A percentile compares a stretch with the other conserved stretches of the same genome.
phyloP scores from a whole-genome alignment of 2,888 invertebrate genomes.

The Arge pagana region DNA sequence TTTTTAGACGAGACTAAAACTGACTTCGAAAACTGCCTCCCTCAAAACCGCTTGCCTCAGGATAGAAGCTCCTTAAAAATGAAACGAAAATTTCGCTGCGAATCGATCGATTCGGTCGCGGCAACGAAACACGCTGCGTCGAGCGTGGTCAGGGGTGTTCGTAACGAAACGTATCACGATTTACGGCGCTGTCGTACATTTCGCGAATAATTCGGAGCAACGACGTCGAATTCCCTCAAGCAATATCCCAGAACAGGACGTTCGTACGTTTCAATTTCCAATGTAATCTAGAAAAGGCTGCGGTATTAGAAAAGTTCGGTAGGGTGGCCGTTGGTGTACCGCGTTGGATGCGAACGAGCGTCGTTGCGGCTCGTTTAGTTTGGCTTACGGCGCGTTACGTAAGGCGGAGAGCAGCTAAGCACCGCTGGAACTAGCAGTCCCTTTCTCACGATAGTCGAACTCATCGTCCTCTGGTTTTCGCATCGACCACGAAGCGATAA shows the following conservation, averaged over 20 bases:
- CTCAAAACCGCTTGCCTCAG: no score
- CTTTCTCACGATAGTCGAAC: no score
- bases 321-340: neutral
- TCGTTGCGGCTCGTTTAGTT: slow-evolving; percentile 16
- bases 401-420: slow-evolving; percentile 7
- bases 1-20: no score
- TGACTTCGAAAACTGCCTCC: no score
- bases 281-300: slow-evolving; percentile 42
- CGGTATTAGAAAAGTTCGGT: slow-evolving; percentile 56
- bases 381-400: slow-evolving; percentile 12
- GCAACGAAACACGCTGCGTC: neutral
- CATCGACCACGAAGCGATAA: no score
- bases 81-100: no score
- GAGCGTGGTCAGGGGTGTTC: no score
- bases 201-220: slow-evolving; percentile 10
- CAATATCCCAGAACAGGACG: slow-evolving; percentile 26
- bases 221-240: slow-evolving; percentile 16
- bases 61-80: no score
- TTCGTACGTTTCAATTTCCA: slow-evolving; percentile 52
- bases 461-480: slow-evolving; percentile 3
- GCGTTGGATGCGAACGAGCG: neutral
- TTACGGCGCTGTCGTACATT: neutral
- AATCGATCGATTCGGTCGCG: slow-evolving; percentile 14
- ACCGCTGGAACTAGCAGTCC: no score
- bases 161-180: slow-evolving; percentile 10